Conservation (phyloP, 2,888 invertebrate species). For the Ichneumon xanthorius region DNA sequence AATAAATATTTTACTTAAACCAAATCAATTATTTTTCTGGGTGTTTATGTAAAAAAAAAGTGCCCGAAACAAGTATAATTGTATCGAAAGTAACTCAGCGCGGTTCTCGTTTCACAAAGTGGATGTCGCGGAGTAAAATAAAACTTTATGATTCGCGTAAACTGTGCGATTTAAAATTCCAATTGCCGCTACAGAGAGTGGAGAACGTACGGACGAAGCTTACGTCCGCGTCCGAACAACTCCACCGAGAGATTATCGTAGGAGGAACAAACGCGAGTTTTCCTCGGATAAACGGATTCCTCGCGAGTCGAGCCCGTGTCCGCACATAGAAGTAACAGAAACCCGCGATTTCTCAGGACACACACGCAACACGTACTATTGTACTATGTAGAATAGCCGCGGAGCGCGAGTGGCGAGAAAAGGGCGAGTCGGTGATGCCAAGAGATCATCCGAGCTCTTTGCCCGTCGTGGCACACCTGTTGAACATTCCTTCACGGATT, state of each 20-base stretch:
- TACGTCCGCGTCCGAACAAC: not conserved
- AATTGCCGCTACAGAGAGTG: not conserved
- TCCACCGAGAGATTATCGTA: not conserved
- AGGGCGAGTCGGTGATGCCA: slow-evolving; percentile 58
- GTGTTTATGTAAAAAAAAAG: no score
- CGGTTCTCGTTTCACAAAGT: no score
- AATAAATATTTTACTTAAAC: no score
- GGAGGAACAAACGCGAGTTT: not conserved
- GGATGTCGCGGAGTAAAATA: no score
- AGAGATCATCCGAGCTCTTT: slow-evolving; percentile 42
- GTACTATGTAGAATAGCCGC: slow-evolving; percentile 23
- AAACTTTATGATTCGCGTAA: no score
- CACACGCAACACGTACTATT: not conserved
- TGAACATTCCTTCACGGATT: slow-evolving; percentile 81
- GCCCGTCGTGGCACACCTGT: slow-evolving; percentile 80
- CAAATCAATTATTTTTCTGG: no score
- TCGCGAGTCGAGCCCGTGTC: not conserved
- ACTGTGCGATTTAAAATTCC: not conserved
- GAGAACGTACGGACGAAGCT: not conserved
- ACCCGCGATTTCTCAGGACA: slow-evolving; percentile 29
- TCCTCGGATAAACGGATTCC: not conserved
- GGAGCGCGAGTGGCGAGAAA: slow-evolving; percentile 27
- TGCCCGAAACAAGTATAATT: no score
- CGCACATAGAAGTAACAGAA: not conserved
- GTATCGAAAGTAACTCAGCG: no score